Evolutionary conservation across 2,888 invertebrate species (phyloP), one percentile per base, ranked within the genome.

Genomic region (Oligia fasciuncula): DNA sequence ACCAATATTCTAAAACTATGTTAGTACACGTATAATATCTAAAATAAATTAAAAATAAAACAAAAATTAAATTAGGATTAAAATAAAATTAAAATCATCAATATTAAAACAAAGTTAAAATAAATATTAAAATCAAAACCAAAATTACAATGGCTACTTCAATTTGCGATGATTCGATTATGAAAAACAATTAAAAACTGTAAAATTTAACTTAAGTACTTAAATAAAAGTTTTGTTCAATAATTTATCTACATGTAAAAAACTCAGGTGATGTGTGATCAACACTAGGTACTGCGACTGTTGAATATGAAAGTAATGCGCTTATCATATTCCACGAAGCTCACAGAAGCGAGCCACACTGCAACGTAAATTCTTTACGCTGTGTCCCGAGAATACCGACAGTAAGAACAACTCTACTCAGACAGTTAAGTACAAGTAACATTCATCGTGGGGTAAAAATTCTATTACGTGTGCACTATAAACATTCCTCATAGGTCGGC

Each of bases 361-460:
- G 70, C 62, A 46, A 75, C 62, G 69, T 86, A 83, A 77, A 80
- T 83, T 77, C 70, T 80, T 80, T 77, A 85, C 70, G 63, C 62
- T 80, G 67, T 70, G 80, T 49, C 78, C 29, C 17, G 81, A 78
- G 87, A 86, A 78, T 86, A 85, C 69, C 73, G 54, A 79, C 71
- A 65, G 46, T 68, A 69, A 46, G 69, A 79, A 80, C 79, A 84
- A 76, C 76, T 71, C 57, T 11, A 63, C 73, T 70, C 54, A 63
- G 54, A 85, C 90, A 90, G 60, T n/a, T n/a, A n/a, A n/a, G 54
- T 72, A 85, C 90, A 90, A 83, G 72, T 29, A 49, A 83, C 90
- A 91, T 93, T 90, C 90, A 90, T 91, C 88, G 86, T 83, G 80
- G 82, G 14, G 90, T 90, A 89, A 92, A 90, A 92, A 93, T 93